Percentiles rank a stretch among this genome's conserved stretches.
These are phyloP conservation scores for Drosophila subsilvestris DNA, from an alignment of 2,888 invertebrate genomes.

Conservation along the genomic window DNA sequence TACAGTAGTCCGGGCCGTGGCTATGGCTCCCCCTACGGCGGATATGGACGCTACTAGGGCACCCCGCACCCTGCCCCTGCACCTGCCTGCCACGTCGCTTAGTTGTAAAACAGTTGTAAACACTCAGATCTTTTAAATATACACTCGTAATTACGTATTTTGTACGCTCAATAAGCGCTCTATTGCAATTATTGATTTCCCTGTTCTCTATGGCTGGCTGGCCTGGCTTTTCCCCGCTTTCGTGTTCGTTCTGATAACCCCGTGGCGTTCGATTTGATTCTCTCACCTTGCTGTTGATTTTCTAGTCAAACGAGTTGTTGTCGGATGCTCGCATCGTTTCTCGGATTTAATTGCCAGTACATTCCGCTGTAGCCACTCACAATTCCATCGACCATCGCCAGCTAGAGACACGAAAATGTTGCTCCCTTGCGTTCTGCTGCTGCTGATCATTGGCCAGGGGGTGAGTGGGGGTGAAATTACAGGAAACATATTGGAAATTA, in stretches of 20 bases:
- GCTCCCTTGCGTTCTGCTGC: conserved; percentile 12
- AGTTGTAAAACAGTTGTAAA: not conserved
- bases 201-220: not conserved
- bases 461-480: conserved; percentile 32
- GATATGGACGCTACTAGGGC: conserved; percentile 46
- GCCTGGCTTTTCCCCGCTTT: conserved; percentile 16
- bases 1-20: conserved; percentile 43
- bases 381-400: conserved; percentile 10
- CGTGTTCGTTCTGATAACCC: conserved; percentile 33
- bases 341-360: conserved; percentile 36
- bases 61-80: too few species aligned
- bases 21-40: conserved; percentile 46
- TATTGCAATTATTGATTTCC: conserved; percentile 12
- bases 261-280: conserved; percentile 6
- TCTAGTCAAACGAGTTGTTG: conserved; percentile 41
- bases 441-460: conserved; percentile 28
- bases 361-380: conserved; percentile 29
- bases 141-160: conserved; percentile 1
- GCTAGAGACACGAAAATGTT: conserved; percentile 36
- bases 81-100: too few species aligned
- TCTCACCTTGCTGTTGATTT: conserved; percentile 27
- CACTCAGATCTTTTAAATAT: conserved; percentile 2
- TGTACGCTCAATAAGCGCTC: not conserved
- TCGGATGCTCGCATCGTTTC: not conserved
- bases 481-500: not conserved